Conservation (phyloP, 2,113 vertebrate species). For the Herpailurus yagouaroundi region DNA sequence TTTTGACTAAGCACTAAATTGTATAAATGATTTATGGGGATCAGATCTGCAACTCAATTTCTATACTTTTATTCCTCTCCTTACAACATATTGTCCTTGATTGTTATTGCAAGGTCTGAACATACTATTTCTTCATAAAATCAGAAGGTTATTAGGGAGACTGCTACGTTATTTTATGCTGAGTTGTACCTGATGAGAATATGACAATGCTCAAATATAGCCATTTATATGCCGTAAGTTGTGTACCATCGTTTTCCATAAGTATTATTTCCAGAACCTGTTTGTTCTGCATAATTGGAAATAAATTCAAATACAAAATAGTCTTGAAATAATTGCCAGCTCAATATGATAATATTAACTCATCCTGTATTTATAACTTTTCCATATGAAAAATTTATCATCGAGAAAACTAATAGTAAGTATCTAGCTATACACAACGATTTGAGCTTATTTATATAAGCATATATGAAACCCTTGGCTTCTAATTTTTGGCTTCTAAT, state of each 20-base stretch:
- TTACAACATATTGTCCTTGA: background rate
- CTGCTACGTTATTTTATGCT: background rate
- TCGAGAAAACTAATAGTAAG: background rate
- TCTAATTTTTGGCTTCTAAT: background rate
- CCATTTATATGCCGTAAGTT: slow-evolving; percentile 44
- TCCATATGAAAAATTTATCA: background rate
- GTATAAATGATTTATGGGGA: slow-evolving; percentile 53
- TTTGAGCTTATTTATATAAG: background rate
- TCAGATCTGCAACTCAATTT: slow-evolving; percentile 45
- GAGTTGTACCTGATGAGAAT: slow-evolving; percentile 34
- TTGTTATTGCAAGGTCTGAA: slow-evolving; percentile 14
- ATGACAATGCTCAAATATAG: slow-evolving; percentile 19
- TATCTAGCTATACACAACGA: background rate
- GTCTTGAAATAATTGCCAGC: background rate
- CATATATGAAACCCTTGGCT: background rate
- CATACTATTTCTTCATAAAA: slow-evolving; percentile 14
- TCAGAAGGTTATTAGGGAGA: slow-evolving; percentile 39
- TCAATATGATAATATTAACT: background rate
- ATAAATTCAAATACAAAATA: slow-evolving; percentile 28
- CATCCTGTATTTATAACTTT: background rate
- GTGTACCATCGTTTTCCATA: background rate
- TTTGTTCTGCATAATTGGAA: slow-evolving; percentile 23
- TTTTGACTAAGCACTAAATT: slow-evolving; percentile 49
- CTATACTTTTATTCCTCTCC: background rate
- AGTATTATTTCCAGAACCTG: background rate